These are phyloP conservation scores for Perccottus glenii DNA, from an alignment of 2,113 vertebrate genomes.

Conservation along the genomic window DNA sequence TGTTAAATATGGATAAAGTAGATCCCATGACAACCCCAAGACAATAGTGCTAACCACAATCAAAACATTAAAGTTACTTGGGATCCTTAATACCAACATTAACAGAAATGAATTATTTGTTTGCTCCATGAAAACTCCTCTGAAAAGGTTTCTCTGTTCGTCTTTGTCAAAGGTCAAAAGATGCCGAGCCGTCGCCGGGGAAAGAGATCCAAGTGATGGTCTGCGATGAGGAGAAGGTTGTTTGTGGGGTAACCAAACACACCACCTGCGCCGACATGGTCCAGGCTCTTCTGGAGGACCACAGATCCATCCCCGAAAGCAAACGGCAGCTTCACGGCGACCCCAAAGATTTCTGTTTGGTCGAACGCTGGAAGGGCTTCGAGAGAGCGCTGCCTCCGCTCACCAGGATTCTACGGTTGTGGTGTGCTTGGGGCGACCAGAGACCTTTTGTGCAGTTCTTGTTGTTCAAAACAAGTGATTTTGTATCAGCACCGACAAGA, in stretches of 20 bases:
- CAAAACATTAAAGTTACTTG: slow-evolving; percentile 1
- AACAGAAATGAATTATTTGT: too few relatives aligned
- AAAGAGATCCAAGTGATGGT: slow-evolving; percentile 93
- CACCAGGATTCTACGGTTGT: slow-evolving; percentile 91
- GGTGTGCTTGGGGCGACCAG: slow-evolving; percentile 94
- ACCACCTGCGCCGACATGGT: slow-evolving; percentile 92
- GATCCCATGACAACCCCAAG: too few relatives aligned
- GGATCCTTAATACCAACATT: too few relatives aligned
- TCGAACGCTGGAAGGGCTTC: slow-evolving; percentile 93
- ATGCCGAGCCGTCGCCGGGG: slow-evolving; percentile 81
- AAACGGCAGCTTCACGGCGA: slow-evolving; percentile 86
- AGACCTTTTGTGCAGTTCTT: slow-evolving; percentile 87
- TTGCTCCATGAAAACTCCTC: too few relatives aligned
- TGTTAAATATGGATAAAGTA: too few relatives aligned
- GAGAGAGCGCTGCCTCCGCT: slow-evolving; percentile 90
- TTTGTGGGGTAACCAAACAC: slow-evolving; percentile 92
- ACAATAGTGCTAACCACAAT: too few relatives aligned
- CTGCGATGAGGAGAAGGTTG: slow-evolving; percentile 92
- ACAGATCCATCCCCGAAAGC: slow-evolving; percentile 82
- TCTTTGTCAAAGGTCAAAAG: slow-evolving; percentile 79
- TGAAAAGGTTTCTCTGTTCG: slow-evolving; percentile 6
- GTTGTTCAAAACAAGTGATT: slow-evolving; percentile 87
- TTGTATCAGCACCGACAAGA: slow-evolving; percentile 82
- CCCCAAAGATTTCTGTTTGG: slow-evolving; percentile 88
- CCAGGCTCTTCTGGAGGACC: slow-evolving; percentile 92